These are phyloP conservation scores for Cheilosia soror DNA, from an alignment of 2,888 invertebrate genomes.

Conservation along the genomic window DNA sequence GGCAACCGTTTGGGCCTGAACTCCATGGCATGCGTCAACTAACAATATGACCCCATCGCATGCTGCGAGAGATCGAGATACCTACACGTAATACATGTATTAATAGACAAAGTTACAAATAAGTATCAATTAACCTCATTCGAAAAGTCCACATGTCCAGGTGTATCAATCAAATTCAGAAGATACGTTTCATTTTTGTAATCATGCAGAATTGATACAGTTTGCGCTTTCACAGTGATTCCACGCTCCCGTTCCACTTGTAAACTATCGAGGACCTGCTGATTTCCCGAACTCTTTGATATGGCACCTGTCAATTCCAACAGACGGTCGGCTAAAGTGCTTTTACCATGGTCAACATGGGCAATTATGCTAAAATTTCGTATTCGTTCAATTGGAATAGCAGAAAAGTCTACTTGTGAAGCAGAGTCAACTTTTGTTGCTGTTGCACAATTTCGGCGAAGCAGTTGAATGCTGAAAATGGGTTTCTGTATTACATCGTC, in stretches of 20 bases:
- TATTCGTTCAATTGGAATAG: conserved; percentile 85
- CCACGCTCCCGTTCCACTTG: conserved; percentile 97
- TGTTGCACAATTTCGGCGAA: conserved; percentile 32
- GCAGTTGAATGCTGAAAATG: conserved; percentile 16
- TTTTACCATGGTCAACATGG: conserved; percentile 99
- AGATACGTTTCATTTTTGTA: conserved; percentile 90
- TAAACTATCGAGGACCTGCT: conserved; percentile 90
- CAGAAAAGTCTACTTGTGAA: conserved; percentile 74
- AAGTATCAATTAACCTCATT: conserved; percentile 89
- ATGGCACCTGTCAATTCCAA: conserved; percentile 95
- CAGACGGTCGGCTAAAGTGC: conserved; percentile 97
- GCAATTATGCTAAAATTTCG: conserved; percentile 99
- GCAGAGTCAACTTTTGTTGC: conserved; percentile 1
- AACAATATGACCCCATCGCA: conserved; percentile 97
- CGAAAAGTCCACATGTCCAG: conserved; percentile 98
- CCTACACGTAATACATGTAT: conserved; percentile 82
- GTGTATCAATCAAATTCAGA: conserved; percentile 98
- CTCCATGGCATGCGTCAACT: conserved; percentile 97
- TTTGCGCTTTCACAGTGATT: conserved; percentile 99
- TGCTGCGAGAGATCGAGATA: conserved; percentile 93
- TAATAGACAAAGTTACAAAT: neutral
- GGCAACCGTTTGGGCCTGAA: conserved; percentile 99
- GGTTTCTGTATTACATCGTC: neutral
- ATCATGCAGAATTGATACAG: conserved; percentile 93
- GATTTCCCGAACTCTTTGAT: conserved; percentile 86